Percentiles rank a stretch among this genome's conserved stretches.
These are phyloP conservation scores for Hemibagrus wyckioides DNA, from an alignment of 2,113 vertebrate species.

Conservation along the genomic window DNA sequence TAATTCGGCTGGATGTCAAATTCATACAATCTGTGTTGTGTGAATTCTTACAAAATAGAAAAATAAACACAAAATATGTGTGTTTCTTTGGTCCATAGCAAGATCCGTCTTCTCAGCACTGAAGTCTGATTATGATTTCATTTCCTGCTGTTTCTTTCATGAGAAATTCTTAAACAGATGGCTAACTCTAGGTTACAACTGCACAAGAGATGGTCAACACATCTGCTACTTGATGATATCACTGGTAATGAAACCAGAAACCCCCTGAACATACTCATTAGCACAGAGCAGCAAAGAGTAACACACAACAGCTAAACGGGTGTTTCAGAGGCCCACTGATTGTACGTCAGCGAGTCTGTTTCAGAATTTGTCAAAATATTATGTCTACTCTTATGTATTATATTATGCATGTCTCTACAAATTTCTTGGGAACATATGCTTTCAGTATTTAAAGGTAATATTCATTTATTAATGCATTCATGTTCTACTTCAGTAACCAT, in stretches of 20 bases:
- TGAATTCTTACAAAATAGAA: not conserved
- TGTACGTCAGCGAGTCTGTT: not conserved
- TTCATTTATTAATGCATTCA: not conserved
- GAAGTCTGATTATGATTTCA: conserved; percentile 23
- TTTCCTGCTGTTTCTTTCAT: conserved; percentile 13
- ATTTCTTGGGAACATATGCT: not conserved
- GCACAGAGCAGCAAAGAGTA: conserved; percentile 23
- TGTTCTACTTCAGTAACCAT: not conserved
- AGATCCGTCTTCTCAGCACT: not conserved
- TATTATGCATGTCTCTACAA: not conserved
- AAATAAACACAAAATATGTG: not conserved
- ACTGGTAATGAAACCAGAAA: conserved; percentile 28
- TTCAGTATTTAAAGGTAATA: not conserved
- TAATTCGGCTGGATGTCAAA: not conserved
- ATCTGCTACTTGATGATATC: conserved; percentile 37
- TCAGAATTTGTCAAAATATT: not conserved
- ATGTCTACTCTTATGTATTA: not conserved
- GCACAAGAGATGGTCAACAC: conserved; percentile 24
- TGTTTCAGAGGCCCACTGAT: conserved; percentile 3
- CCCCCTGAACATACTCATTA: conserved; percentile 36
- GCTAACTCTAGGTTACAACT: conserved; percentile 21
- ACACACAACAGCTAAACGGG: conserved; percentile 7
- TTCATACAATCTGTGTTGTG: not conserved
- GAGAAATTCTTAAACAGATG: conserved; percentile 26
- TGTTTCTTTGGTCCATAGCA: not conserved